Conservation (phyloP, 2,113 vertebrate genomes). For the Callipepla californica region DNA sequence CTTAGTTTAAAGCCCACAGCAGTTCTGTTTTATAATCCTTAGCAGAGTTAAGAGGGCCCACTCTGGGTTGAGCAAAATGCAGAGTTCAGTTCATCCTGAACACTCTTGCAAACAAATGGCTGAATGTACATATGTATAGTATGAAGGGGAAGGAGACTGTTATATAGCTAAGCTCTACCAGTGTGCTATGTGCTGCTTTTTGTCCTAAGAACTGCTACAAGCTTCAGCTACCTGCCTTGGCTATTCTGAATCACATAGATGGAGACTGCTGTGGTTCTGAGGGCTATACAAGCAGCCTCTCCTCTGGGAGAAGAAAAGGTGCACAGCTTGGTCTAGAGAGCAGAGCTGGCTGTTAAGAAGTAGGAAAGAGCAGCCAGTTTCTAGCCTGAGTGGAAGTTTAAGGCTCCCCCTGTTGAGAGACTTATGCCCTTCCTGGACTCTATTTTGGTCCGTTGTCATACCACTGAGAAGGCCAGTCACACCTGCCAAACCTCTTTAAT, state of each 20-base stretch:
- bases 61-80: background rate
- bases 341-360: background rate
- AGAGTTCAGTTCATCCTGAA: background rate
- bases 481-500: conserved; percentile 49
- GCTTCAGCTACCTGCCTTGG: background rate
- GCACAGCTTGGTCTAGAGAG: background rate
- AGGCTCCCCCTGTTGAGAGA: background rate
- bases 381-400: background rate
- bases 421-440: background rate
- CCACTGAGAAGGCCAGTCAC: background rate
- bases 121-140: accelerated
- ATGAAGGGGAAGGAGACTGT: background rate
- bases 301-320: background rate
- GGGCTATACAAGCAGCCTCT: background rate
- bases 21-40: background rate
- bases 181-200: background rate
- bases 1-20: background rate
- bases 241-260: background rate
- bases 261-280: background rate
- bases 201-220: background rate
- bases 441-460: background rate
- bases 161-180: background rate
- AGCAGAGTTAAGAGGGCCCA: background rate
- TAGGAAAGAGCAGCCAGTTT: background rate
- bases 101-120: background rate